Base-by-base conservation (phyloP, 2,888 invertebrate species). In the Leptinotarsa peninsularis region DNA sequence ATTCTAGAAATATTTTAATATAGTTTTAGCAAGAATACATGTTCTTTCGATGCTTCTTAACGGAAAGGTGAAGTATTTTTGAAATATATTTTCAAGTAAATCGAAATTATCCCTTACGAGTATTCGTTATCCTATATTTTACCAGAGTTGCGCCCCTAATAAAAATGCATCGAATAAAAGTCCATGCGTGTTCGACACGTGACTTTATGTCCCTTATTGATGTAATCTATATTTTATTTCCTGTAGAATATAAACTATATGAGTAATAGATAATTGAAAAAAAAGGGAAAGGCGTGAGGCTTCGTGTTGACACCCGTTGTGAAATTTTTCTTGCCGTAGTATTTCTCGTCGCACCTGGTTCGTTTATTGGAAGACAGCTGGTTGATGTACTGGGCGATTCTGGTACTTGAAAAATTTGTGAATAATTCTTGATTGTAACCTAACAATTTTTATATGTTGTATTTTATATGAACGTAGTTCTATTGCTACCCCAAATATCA, bases 311-410 rank as follows among this genome's bases (percentile, higher is more conserved):
- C 33, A 27, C 27, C 63, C 5, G 63, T 27, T 33, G 63, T 63
- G 43, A 63, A 63, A 63, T n/a, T 58, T 17, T 58, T 5, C 21
- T 58, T 58, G 18, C 21, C 58, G 43, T 4, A n/a, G 15, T 17
- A 33, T 63, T 63, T 63, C 33, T 43, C 63, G 7, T 63, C n/a
- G n/a, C 63, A 63, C 63, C 63, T 63, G 63, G 63, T 63, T 33
- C 33, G 63, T 27, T 18, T 79, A 80, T 80, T 77, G 76, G 75
- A 72, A 75, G 80, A 77, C 82, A 82, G 83, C 81, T 83, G 82
- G 79, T 79, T 80, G 77, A 83, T 83, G 81, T 81, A 82, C 81
- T 78, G 81, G 75, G 82, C 82, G 83, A 83, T 83, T 79, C 78
- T 10, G 43, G 43, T 10, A 43, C 3, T 43, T 43, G 43, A 4